Evolutionary conservation across 2,888 invertebrate genomes (phyloP).

Genomic region (Eubasilissa splendida): DNA sequence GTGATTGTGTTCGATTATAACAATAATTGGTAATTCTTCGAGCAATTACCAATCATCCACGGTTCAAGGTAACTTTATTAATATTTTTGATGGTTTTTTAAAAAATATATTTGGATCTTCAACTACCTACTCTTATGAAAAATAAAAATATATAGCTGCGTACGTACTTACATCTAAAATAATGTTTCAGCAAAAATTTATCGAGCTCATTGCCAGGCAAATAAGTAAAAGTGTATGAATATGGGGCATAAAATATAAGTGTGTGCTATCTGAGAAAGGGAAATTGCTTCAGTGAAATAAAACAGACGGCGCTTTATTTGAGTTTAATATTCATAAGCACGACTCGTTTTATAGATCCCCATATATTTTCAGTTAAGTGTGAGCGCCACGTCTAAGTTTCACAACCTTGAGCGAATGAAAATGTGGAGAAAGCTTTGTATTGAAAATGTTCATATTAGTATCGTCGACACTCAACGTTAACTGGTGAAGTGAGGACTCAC

Average conservation of each 20-base stretch:
- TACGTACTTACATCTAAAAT: no score
- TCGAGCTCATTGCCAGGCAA: background rate
- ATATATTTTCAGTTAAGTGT: constrained; percentile 15
- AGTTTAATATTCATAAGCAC: constrained; percentile 39
- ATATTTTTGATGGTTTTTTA: no score
- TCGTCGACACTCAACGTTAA: no score
- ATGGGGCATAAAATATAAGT: constrained; percentile 11
- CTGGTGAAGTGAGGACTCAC: no score
- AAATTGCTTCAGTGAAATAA: constrained; percentile 27
- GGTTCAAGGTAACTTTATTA: no score
- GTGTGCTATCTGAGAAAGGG: constrained; percentile 29
- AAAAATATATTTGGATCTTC: no score
- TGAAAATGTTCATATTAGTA: no score
- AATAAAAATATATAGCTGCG: no score
- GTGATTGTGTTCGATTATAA: no score
- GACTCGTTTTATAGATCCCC: constrained; percentile 32
- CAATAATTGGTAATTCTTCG: background rate
- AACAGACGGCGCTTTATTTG: constrained; percentile 31
- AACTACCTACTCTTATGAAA: no score
- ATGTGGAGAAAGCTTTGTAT: background rate
- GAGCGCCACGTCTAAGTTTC: background rate
- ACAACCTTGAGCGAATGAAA: constrained; percentile 7
- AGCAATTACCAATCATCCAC: background rate
- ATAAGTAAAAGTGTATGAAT: constrained; percentile 14
- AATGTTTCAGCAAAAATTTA: background rate